Evolutionary conservation across 2,797 vertebrate species (phyloP).

Genomic region (Microctenopoma lineatum): DNA sequence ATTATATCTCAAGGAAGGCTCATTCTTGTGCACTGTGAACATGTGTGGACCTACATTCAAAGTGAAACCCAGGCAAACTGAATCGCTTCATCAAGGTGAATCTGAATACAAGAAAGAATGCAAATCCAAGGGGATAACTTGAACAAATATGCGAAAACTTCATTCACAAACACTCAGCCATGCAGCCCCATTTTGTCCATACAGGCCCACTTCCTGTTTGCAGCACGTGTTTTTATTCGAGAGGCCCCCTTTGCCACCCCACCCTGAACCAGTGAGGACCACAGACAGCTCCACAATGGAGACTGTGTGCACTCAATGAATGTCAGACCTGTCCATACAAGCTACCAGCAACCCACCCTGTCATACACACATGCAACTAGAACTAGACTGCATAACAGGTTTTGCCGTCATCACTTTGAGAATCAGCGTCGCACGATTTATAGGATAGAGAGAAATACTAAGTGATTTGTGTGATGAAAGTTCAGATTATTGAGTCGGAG

Average conservation of each 20-base stretch:
- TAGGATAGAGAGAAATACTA: slow-evolving; percentile 31
- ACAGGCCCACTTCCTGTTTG: slow-evolving; percentile 73
- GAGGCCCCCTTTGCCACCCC: slow-evolving; percentile 62
- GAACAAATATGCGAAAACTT: slow-evolving; percentile 37
- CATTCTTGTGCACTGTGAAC: slow-evolving; percentile 11
- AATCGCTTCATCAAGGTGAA: slow-evolving; percentile 21
- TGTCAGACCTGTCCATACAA: slow-evolving; percentile 79
- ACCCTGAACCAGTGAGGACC: slow-evolving; percentile 67
- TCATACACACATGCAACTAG: slow-evolving; percentile 46
- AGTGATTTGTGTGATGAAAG: slow-evolving; percentile 44
- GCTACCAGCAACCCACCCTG: slow-evolving; percentile 38
- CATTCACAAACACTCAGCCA: slow-evolving; percentile 42
- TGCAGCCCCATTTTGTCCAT: slow-evolving; percentile 60
- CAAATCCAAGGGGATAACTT: not conserved
- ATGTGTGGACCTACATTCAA: slow-evolving; percentile 13
- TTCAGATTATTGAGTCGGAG: slow-evolving; percentile 60
- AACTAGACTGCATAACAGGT: slow-evolving; percentile 41
- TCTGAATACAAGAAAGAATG: slow-evolving; percentile 20
- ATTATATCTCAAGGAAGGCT: slow-evolving; percentile 42
- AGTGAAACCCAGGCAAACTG: slow-evolving; percentile 12
- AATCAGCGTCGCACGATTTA: slow-evolving; percentile 58
- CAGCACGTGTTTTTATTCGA: slow-evolving; percentile 75
- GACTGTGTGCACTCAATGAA: slow-evolving; percentile 76
- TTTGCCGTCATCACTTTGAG: slow-evolving; percentile 57
- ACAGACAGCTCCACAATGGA: slow-evolving; percentile 72